Conservation (phyloP, 2,797 vertebrate species). For the Brachyrhaphis roseni region DNA sequence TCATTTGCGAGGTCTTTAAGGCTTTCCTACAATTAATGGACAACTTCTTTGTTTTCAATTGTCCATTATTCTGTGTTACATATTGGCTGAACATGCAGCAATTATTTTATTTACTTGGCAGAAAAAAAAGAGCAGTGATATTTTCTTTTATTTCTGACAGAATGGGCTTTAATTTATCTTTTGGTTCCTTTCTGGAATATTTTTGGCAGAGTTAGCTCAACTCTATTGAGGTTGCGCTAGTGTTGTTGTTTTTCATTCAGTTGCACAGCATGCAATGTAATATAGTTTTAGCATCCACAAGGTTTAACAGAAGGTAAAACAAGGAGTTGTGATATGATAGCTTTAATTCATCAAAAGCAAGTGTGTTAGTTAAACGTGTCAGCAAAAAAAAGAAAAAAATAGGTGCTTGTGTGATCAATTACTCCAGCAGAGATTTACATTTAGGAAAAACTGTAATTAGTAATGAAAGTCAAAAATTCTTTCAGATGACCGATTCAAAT, state of each 20-base stretch:
- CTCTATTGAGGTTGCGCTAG: background rate
- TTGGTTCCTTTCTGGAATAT: background rate
- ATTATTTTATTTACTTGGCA: background rate
- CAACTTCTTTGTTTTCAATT: background rate
- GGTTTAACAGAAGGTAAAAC: background rate
- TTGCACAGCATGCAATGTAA: background rate
- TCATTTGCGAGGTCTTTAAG: background rate
- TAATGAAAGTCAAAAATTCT: slow-evolving; percentile 2
- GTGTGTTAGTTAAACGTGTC: background rate
- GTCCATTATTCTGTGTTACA: background rate
- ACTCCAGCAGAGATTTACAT: slow-evolving; percentile 1
- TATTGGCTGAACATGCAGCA: background rate
- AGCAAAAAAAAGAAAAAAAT: background rate
- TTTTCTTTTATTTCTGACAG: background rate
- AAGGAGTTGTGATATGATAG: background rate
- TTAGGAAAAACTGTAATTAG: slow-evolving; percentile 2
- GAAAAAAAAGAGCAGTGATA: background rate
- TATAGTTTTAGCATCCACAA: background rate
- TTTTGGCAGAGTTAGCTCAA: background rate
- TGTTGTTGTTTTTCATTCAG: background rate
- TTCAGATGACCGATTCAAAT: slow-evolving; percentile 3
- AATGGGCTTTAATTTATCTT: background rate
- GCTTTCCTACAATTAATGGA: background rate
- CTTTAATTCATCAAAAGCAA: slow-evolving; percentile 2
- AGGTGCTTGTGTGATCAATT: background rate